Evolutionary conservation across 2,113 vertebrate genomes (phyloP).

Genomic region (Crotalus helleri): DNA sequence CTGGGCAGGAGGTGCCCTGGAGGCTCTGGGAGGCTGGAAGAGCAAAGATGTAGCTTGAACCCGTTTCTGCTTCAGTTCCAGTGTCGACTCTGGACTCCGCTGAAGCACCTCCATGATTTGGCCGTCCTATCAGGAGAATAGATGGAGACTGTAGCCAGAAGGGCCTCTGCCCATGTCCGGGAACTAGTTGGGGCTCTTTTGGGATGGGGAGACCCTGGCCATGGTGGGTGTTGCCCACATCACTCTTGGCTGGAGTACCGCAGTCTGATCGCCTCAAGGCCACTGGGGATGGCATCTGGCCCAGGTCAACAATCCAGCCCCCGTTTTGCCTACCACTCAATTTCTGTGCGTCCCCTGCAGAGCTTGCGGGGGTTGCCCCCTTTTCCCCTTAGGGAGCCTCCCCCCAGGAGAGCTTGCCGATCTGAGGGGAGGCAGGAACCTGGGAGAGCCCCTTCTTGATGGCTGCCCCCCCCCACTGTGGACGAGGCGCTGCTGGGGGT

Average conservation of each 20-base stretch:
- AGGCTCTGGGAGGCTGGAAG: too few relatives aligned
- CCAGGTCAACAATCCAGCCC: neutral
- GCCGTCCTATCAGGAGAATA: neutral
- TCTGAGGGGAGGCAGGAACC: neutral
- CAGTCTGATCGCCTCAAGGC: neutral
- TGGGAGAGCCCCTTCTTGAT: neutral
- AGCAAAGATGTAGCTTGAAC: neutral
- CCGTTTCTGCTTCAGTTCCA: neutral
- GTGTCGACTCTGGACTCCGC: neutral
- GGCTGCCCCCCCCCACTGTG: neutral
- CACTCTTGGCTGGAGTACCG: neutral
- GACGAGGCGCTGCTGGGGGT: neutral
- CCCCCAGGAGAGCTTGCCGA: neutral
- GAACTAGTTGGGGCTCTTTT: neutral
- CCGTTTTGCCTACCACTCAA: neutral
- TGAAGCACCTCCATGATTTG: neutral
- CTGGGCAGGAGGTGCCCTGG: too few relatives aligned
- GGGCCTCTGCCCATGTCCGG: neutral
- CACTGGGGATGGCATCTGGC: neutral
- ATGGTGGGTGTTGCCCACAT: neutral
- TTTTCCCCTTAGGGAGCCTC: neutral
- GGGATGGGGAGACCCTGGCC: neutral
- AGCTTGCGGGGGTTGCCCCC: neutral
- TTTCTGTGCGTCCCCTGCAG: neutral
- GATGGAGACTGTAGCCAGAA: neutral